Base-by-base conservation (phyloP, 2,888 invertebrate species). In the Nymphalis urticae region DNA sequence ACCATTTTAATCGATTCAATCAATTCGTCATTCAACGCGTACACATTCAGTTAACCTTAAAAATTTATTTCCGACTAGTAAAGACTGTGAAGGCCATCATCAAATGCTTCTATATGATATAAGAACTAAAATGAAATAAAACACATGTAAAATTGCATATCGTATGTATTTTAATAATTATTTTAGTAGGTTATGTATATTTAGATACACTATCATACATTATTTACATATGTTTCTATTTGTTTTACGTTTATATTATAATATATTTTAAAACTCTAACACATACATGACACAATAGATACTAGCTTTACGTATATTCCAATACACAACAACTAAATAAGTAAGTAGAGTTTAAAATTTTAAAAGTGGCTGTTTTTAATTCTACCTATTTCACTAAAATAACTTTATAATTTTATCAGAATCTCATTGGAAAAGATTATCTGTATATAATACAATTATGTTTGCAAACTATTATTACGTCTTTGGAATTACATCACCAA, bases 401-500 rank as follows among this genome's bases (percentile, higher is more conserved):
- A 72, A 56, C 48, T 66, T 68, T 56, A 66, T 70, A 65, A 68
- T 60, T 72, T 68, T 53, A 68, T 56, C 54, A 68, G 72, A 69
- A 64, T 72, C 42, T 70, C 68, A 69, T 48, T 66, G 70, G 71
- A 70, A 69, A 75, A 67, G 70, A 70, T 61, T 73, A 75, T 81
- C 78, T 79, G 83, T 79, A 82, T 79, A 82, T 79, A 82, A 84
- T 85, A 86, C 80, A 81, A 83, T 85, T 83, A 85, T 84, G 83
- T 83, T 86, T 85, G 88, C 76, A 88, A 85, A 90, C 87, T 92
- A 92, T 87, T 85, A 84, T 88, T 91, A 92, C 89, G 82, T 92
- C 92, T 92, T 92, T 92, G 92, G 92, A 92, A 91, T 90, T 85
- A 89, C 89, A 91, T 92, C 92, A 92, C 92, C 92, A 90, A 90